Evolutionary conservation across 64 coral and sea anemone species (phyloP).

Genomic region (Montipora efflorescens): DNA sequence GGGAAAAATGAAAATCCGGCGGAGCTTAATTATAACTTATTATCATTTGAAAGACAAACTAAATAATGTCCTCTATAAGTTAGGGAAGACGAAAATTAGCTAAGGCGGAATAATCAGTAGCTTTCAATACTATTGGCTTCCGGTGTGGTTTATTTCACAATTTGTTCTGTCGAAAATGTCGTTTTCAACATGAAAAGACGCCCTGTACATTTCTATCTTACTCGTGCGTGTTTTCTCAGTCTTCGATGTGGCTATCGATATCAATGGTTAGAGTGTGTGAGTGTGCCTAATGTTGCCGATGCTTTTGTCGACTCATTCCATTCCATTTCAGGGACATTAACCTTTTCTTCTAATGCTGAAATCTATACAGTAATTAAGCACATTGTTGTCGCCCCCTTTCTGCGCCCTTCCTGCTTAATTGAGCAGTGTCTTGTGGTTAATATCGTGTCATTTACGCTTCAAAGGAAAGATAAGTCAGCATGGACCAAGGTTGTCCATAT

Average conservation of each 20-base stretch:
- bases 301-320: conserved; percentile 10
- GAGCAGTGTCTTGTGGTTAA: background rate
- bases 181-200: background rate
- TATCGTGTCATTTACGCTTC: background rate
- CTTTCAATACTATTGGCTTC: background rate
- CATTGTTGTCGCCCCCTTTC: background rate
- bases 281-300: background rate
- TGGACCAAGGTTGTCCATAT: background rate
- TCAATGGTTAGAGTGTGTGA: too few species aligned
- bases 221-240: background rate
- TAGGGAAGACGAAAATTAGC: background rate
- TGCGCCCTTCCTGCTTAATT: background rate
- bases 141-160: background rate
- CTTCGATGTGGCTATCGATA: background rate
- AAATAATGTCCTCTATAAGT: background rate
- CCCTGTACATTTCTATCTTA: background rate
- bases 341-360: background rate
- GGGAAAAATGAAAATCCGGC: too few species aligned
- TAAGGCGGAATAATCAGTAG: background rate
- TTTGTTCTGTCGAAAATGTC: background rate
- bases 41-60: background rate
- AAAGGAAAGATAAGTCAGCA: background rate
- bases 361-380: conserved; percentile 3
- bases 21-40: background rate
- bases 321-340: background rate